These are phyloP conservation scores for Tokudaia muenninki DNA, from an alignment of 2,797 vertebrate genomes.

Conservation along the genomic window DNA sequence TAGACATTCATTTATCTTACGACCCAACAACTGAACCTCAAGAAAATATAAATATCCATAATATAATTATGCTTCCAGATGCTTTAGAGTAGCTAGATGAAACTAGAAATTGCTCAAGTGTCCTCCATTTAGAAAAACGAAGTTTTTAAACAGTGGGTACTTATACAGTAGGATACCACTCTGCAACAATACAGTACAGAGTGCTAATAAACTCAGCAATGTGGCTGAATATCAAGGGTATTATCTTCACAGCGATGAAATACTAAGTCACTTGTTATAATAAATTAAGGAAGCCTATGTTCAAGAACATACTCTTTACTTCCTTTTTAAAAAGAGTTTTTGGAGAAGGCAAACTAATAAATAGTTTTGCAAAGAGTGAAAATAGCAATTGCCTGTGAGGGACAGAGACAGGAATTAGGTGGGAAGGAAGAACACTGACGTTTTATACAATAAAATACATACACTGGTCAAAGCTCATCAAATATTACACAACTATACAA, in stretches of 20 bases:
- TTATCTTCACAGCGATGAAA: neutral
- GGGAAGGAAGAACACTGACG: neutral
- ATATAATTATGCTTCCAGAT: conserved; percentile 1
- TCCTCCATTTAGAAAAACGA: conserved; percentile 35
- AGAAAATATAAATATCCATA: conserved; percentile 5
- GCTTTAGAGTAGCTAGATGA: neutral
- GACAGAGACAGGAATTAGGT: neutral
- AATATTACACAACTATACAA: neutral
- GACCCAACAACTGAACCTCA: neutral
- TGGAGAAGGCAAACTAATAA: conserved; percentile 27
- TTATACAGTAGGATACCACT: neutral
- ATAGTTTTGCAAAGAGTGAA: neutral
- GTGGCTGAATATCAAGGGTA: neutral
- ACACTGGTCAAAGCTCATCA: conserved; percentile 23
- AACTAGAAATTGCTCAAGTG: neutral
- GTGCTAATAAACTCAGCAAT: neutral
- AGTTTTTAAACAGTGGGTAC: neutral
- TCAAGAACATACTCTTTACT: conserved; percentile 3
- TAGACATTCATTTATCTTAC: neutral
- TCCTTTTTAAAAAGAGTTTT: conserved; percentile 32
- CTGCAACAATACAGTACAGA: conserved; percentile 41
- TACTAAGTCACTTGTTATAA: neutral
- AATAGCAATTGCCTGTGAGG: neutral
- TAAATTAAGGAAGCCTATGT: conserved; percentile 1
- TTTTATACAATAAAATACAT: neutral